A percentile compares a stretch with the other conserved stretches of the same genome.
phyloP scores from a whole-genome alignment of 2,113 vertebrate genomes.

The Panurus biarmicus region DNA sequence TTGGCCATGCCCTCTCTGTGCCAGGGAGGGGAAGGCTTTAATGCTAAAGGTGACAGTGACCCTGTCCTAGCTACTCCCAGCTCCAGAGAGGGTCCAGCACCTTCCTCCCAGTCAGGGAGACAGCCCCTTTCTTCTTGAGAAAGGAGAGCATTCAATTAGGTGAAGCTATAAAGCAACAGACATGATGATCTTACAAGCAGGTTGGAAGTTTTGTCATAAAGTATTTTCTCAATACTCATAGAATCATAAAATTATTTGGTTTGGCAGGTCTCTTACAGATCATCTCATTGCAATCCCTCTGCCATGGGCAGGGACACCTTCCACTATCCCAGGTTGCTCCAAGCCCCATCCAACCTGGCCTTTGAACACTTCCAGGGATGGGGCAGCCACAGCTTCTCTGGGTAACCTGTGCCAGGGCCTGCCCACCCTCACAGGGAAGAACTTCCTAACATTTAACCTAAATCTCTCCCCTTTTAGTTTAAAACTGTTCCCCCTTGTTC shows the following conservation, averaged over 20 bases:
- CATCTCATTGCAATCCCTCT: neutral
- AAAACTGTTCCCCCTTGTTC: neutral
- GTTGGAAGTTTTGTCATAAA: neutral
- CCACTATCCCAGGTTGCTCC: neutral
- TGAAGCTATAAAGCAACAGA: neutral
- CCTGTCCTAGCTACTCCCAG: neutral
- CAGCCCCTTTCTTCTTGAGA: neutral
- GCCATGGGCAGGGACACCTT: neutral
- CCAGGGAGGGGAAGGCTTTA: neutral
- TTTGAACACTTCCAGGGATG: neutral
- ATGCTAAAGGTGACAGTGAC: neutral
- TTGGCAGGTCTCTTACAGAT: neutral
- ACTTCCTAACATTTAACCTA: neutral
- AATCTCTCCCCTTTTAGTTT: neutral
- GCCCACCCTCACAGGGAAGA: neutral
- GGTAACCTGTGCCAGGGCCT: neutral
- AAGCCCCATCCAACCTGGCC: fast-evolving
- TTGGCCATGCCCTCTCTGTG: neutral
- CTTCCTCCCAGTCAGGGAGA: neutral
- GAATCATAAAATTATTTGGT: neutral
- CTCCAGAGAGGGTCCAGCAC: neutral
- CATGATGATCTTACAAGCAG: neutral
- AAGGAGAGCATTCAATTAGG: neutral
- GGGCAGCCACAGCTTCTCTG: neutral
- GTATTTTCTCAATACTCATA: neutral